Base-by-base conservation (phyloP, 2,113 vertebrate species). In the Neopipo cinnamomea region DNA sequence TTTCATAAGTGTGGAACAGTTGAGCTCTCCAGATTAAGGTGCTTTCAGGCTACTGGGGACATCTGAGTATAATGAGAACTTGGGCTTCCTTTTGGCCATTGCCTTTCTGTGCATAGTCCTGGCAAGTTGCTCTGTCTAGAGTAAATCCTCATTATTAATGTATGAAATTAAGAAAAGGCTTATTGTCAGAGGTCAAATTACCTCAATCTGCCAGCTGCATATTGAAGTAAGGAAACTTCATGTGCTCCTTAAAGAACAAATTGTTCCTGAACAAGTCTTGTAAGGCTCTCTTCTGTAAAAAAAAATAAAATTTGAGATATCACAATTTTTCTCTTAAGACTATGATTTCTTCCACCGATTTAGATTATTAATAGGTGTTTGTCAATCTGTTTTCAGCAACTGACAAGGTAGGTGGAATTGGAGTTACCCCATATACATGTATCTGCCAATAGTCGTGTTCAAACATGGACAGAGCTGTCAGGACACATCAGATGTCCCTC, bases 391-490 rank as follows among this genome's bases (percentile, higher is more conserved):
- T 78, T 86, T 79, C 83, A 78, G 41, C 47, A 77, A 59, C 44
- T 86, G 88, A 88, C 62, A 65, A 46, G 35, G 25, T 33, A 50
- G 75, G 65, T 87, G 35, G 66, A 89, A 63, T 76, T 56, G 61
- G 49, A 94, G 50, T 75, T 52, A 76, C 77, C 63, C 37, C 85
- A n/a, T 66, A 31, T 47, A 56, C 9, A 1, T 41, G n/a, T 42
- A 31, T 86, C 87, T 95, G 81, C 85, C 85, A 73, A 50, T n/a
- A 95, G 78, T 46, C 72, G 46, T 39, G 73, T 58, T 68, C 72
- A 90, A 93, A 89, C 55, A 85, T 41, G 79, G 80, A 72, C 88
- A 55, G 82, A 82, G 68, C 87, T 92, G 79, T 91, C 81, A 46
- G 85, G 85, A 55, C 65, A 47, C 65, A 86, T 88, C 91, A 75